phyloP scores from a whole-genome alignment of 1,140 invertebrate genomes.

The Polypedilum pembai region DNA sequence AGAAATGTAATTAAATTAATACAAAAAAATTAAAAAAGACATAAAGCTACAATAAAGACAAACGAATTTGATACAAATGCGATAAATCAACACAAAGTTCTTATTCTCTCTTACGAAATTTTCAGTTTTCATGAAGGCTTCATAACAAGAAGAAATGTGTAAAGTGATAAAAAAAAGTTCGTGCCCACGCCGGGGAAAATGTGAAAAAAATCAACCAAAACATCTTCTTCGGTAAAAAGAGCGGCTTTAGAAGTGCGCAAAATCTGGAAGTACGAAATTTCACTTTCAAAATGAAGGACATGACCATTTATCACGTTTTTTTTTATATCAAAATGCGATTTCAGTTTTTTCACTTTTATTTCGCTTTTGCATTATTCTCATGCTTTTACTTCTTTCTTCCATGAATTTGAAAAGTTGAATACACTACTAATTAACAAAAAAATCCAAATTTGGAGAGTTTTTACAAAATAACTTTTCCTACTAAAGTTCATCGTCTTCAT shows the following conservation, averaged over 20 bases:
- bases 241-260: not conserved
- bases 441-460: not conserved
- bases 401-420: slow-evolving; percentile 2
- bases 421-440: slow-evolving; percentile 28
- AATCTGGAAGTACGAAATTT: slow-evolving; percentile 23
- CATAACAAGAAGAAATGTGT: slow-evolving; percentile 35
- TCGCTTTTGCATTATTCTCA: not conserved
- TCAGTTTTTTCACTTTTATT: slow-evolving; percentile 7
- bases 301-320: slow-evolving; percentile 22
- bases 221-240: not conserved
- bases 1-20: no score
- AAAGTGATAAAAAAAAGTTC: not conserved
- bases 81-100: no score
- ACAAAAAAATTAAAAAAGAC: no score
- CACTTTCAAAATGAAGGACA: slow-evolving; percentile 24
- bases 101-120: no score
- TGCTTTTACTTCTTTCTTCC: not conserved
- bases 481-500: not conserved
- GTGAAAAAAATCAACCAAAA: not conserved
- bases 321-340: slow-evolving; percentile 17
- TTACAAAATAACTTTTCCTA: slow-evolving; percentile 15
- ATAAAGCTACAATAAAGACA: no score
- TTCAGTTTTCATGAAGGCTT: no score
- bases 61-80: no score
- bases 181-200: not conserved